These are phyloP conservation scores for Pygoscelis adeliae DNA, from an alignment of 2,113 vertebrate genomes.

Conservation along the genomic window DNA sequence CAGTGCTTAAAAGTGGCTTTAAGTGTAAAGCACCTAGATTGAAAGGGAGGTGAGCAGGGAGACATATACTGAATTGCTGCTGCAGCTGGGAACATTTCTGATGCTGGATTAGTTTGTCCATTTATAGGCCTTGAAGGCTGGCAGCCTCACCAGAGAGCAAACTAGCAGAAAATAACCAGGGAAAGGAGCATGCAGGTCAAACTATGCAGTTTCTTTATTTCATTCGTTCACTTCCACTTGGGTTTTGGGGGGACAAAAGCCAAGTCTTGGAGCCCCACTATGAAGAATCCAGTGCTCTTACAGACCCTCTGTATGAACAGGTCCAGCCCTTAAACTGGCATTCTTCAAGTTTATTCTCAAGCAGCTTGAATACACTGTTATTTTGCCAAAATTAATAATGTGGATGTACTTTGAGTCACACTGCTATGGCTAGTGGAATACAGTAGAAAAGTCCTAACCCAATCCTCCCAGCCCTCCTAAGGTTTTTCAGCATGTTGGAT, in stretches of 20 bases:
- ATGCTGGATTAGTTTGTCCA: neutral
- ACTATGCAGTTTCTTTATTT: neutral
- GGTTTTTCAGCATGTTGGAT: neutral
- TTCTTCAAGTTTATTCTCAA: neutral
- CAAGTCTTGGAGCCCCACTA: neutral
- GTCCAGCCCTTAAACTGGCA: neutral
- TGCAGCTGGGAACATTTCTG: neutral
- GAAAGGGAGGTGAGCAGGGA: neutral
- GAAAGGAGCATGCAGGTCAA: neutral
- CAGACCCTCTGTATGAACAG: neutral
- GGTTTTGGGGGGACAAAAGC: accelerated
- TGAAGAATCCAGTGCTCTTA: neutral
- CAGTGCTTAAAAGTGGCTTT: neutral
- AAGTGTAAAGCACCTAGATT: neutral
- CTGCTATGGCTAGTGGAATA: neutral
- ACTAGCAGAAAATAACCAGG: neutral
- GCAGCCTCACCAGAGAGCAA: neutral
- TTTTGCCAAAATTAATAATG: neutral
- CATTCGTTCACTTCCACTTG: neutral
- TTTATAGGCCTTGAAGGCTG: neutral
- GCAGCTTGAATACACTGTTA: neutral
- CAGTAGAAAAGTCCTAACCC: neutral
- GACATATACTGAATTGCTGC: neutral
- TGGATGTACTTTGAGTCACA: neutral
- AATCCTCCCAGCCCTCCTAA: neutral